phyloP scores from a whole-genome alignment of 2,113 vertebrate genomes.

The Vireo altiloquus region DNA sequence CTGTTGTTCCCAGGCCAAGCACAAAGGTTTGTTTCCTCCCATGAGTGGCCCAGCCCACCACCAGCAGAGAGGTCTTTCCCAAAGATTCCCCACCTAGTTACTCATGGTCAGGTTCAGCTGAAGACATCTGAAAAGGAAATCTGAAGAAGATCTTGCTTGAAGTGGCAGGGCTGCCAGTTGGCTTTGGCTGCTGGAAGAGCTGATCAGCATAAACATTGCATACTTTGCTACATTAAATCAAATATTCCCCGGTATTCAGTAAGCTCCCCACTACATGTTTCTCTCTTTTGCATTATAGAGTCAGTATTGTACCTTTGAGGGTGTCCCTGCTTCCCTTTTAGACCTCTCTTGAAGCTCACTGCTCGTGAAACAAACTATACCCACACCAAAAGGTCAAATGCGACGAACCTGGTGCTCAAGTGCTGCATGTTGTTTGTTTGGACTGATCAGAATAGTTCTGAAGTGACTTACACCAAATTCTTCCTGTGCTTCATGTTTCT shows the following conservation, averaged over 20 bases:
- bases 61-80: background rate
- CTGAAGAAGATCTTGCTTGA: background rate
- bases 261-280: background rate
- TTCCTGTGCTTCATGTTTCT: background rate
- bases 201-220: background rate
- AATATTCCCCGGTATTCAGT: background rate
- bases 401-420: fast-evolving
- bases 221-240: background rate
- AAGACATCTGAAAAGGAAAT: background rate
- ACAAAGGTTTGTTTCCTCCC: background rate
- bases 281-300: background rate
- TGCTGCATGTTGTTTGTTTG: background rate
- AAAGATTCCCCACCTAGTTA: background rate
- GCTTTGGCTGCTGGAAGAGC: background rate
- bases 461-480: constrained; percentile 21
- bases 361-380: background rate
- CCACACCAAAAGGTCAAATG: background rate
- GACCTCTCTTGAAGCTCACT: background rate
- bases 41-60: background rate
- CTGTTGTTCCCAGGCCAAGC: background rate
- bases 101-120: background rate
- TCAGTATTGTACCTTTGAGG: background rate
- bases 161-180: background rate
- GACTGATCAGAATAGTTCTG: background rate
- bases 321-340: background rate